phyloP scores from a whole-genome alignment of 23 tunicate species.

The Phallusia fumigata region DNA sequence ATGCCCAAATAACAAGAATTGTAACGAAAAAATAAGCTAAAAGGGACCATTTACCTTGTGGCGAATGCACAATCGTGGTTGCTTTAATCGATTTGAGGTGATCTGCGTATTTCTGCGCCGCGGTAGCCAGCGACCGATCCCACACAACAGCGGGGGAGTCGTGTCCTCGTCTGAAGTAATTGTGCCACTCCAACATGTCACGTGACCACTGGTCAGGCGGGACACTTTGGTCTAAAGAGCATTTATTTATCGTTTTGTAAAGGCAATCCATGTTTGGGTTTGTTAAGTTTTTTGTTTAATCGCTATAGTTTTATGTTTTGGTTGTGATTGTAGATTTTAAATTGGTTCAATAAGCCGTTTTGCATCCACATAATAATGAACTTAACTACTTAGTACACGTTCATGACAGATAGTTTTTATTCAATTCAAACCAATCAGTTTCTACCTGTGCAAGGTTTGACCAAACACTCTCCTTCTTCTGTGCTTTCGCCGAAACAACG shows the following conservation, averaged over 20 bases:
- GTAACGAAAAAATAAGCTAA: no score
- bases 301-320: no score
- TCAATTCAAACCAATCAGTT: no score
- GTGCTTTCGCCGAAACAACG: background rate
- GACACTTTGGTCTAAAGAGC: background rate
- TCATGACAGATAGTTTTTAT: no score
- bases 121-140: background rate
- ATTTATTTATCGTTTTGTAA: no score
- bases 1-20: no score
- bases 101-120: constrained; percentile 4
- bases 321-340: no score
- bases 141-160: background rate
- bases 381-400: no score
- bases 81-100: background rate
- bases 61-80: background rate
- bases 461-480: background rate
- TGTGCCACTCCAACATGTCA: constrained; percentile 1
- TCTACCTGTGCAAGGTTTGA: background rate
- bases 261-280: no score
- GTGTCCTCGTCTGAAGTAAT: background rate
- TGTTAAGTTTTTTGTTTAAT: no score
- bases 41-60: background rate
- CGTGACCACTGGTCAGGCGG: constrained; percentile 3
- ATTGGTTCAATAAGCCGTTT: no score
- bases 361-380: no score